Evolutionary conservation across 2,113 vertebrate genomes (phyloP).

Genomic region (Brachirus orientalis): DNA sequence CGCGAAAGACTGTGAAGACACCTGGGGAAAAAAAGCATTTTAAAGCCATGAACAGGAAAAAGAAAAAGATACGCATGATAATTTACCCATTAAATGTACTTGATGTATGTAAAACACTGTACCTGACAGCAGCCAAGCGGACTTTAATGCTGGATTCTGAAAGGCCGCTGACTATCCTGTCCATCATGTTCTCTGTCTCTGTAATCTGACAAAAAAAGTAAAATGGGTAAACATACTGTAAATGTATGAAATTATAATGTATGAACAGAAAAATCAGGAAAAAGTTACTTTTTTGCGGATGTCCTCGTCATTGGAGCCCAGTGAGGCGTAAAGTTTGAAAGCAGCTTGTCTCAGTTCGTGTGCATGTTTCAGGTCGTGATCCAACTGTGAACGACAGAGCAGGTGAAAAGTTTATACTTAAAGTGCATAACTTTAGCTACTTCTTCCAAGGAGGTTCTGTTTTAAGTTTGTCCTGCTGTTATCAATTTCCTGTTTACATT

Average conservation of each 20-base stretch:
- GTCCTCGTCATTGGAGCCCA: slow-evolving; percentile 98
- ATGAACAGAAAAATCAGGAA: neutral
- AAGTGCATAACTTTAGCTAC: too few species aligned
- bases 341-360: slow-evolving; percentile 97
- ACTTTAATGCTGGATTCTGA: slow-evolving; percentile 99
- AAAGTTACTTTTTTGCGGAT: slow-evolving; percentile 95
- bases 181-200: slow-evolving; percentile 99
- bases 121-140: slow-evolving; percentile 98
- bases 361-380: slow-evolving; percentile 97
- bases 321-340: slow-evolving; percentile 97
- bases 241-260: neutral
- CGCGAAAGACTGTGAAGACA: slow-evolving; percentile 99
- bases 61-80: too few species aligned
- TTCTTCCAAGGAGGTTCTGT: too few species aligned
- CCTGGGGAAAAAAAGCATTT: slow-evolving; percentile 71
- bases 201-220: slow-evolving; percentile 89
- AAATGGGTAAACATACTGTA: neutral
- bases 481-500: too few species aligned
- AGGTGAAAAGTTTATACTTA: neutral
- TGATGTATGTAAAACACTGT: too few species aligned
- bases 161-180: slow-evolving; percentile 97
- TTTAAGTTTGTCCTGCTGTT: too few species aligned
- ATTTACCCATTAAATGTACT: too few species aligned
- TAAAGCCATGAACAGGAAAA: too few species aligned
- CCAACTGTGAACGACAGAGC: slow-evolving; percentile 82